phyloP scores from a whole-genome alignment of 2,888 invertebrate species.

The Ecdyonurus torrentis region DNA sequence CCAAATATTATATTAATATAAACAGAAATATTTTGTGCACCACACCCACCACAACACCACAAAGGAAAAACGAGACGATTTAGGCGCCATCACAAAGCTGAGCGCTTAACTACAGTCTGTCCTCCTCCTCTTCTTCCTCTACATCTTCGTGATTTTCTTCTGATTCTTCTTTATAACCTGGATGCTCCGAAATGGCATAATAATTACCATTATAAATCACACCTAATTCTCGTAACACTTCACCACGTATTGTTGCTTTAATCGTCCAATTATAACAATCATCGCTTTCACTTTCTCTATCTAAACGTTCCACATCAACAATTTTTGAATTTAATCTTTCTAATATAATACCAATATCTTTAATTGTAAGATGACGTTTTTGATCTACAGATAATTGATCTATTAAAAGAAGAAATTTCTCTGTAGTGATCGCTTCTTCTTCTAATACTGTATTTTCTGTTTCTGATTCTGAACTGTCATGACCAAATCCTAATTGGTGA shows the following conservation, averaged over 20 bases:
- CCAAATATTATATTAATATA: not conserved
- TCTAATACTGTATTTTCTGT: constrained; percentile 87
- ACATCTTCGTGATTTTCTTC: constrained; percentile 60
- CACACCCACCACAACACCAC: not conserved
- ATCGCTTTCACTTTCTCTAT: constrained; percentile 81
- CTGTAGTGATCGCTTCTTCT: constrained; percentile 75
- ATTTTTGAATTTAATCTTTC: constrained; percentile 86
- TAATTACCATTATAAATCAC: constrained; percentile 92
- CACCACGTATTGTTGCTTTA: constrained; percentile 84
- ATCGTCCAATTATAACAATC: constrained; percentile 95
- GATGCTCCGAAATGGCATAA: constrained; percentile 88
- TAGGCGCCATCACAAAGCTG: not conserved
- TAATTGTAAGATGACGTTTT: constrained; percentile 80
- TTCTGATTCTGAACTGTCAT: constrained; percentile 83
- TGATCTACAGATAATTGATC: constrained; percentile 85
- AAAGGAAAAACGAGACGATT: not conserved
- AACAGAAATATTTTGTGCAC: not conserved
- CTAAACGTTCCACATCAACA: constrained; percentile 79
- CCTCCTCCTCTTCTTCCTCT: constrained; percentile 50
- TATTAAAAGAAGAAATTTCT: constrained; percentile 82
- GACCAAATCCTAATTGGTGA: constrained; percentile 24
- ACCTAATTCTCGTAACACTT: constrained; percentile 76
- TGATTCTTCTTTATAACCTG: constrained; percentile 75
- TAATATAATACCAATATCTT: constrained; percentile 87
- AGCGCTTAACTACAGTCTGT: constrained; percentile 29